Percentiles rank a stretch among this genome's conserved stretches.
These are phyloP conservation scores for Sarcophilus harrisii DNA, from an alignment of 2,797 vertebrate genomes.

Conservation along the genomic window DNA sequence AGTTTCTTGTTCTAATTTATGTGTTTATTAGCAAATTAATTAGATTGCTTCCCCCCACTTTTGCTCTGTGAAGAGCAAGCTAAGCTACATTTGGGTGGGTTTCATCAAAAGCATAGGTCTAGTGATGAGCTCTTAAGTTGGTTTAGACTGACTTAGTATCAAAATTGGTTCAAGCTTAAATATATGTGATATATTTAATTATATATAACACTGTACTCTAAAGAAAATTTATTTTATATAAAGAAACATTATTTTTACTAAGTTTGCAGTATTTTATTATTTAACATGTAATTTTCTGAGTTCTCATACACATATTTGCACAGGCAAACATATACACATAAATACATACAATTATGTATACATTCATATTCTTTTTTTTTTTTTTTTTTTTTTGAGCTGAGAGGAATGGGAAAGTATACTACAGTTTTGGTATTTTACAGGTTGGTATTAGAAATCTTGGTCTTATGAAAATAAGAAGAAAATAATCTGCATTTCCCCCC, in stretches of 20 bases:
- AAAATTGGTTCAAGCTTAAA: background rate
- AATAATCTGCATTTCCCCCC: background rate
- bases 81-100: background rate
- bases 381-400: background rate
- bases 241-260: slow-evolving; percentile 10
- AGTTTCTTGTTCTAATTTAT: background rate
- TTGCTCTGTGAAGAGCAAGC: background rate
- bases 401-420: background rate
- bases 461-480: background rate
- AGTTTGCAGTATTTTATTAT: background rate
- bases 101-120: background rate
- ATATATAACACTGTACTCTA: background rate
- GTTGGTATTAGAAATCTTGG: background rate
- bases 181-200: background rate
- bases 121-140: background rate
- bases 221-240: slow-evolving; percentile 3
- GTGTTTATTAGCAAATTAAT: slow-evolving; percentile 11
- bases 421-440: background rate
- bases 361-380: background rate
- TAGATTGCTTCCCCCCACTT: background rate
- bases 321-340: background rate
- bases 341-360: background rate
- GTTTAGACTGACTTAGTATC: background rate
- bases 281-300: background rate
- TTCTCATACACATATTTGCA: background rate